Conservation (phyloP, 2,113 vertebrate species). For the Kryptolebias marmoratus region DNA sequence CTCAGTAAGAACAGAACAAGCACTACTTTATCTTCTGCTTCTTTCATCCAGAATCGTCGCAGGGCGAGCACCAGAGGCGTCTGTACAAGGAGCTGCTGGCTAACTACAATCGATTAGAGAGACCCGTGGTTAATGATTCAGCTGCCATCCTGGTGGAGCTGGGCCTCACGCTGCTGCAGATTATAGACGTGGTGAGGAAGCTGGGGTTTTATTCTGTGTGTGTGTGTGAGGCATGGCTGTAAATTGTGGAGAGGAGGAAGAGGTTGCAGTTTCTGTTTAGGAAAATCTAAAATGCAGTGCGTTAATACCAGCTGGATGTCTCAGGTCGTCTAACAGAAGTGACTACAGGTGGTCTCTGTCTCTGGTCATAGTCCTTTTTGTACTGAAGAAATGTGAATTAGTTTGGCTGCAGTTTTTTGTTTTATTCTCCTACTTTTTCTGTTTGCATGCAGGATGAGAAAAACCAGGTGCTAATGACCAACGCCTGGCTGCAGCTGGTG, state of each 20-base stretch:
- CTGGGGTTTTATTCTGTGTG: not conserved
- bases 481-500: constrained; percentile 89
- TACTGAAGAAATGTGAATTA: constrained; percentile 12
- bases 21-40: not conserved
- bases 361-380: not conserved
- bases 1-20: constrained; percentile 1
- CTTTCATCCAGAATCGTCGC: constrained; percentile 77
- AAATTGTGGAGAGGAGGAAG: not conserved
- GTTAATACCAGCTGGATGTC: no score
- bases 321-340: no score
- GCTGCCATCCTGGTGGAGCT: constrained; percentile 85
- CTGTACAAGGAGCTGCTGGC: constrained; percentile 86
- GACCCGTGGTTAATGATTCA: constrained; percentile 87
- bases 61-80: constrained; percentile 86
- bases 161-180: constrained; percentile 87
- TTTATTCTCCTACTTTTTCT: constrained; percentile 15
- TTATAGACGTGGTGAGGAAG: constrained; percentile 87
- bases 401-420: not conserved
- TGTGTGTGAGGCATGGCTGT: not conserved
- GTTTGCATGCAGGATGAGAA: constrained; percentile 84
- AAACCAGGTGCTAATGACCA: constrained; percentile 88
- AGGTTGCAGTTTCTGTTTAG: not conserved
- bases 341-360: not conserved
- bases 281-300: not conserved
- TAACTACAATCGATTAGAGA: constrained; percentile 88